Conservation (phyloP, 1,140 invertebrate genomes). For the Brachystomella parvula region DNA sequence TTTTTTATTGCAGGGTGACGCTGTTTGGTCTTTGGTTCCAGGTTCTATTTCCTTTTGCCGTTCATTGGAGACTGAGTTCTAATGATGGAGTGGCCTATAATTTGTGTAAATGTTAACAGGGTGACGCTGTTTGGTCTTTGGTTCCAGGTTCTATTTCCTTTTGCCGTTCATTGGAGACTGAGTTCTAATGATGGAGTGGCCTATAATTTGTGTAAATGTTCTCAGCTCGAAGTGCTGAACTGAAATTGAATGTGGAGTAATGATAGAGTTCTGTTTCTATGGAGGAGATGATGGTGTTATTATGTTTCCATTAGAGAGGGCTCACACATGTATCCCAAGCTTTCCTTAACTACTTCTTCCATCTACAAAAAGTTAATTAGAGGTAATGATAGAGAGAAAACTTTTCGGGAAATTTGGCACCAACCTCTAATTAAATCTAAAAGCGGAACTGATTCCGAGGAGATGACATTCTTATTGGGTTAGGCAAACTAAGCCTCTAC, state of each 20-base stretch:
- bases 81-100: neutral
- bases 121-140: no score
- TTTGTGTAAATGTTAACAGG: neutral
- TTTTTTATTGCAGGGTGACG: no score
- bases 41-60: no score
- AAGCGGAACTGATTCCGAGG: neutral
- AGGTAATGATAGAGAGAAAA: conserved; percentile 3
- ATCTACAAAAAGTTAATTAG: conserved; percentile 1
- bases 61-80: no score
- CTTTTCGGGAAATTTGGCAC: neutral
- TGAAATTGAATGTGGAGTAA: neutral
- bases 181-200: neutral
- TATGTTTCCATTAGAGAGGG: conserved; percentile 5
- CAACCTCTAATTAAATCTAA: neutral
- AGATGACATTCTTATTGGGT: neutral
- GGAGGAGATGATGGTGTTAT: no score
- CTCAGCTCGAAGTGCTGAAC: neutral
- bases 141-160: no score
- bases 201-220: neutral
- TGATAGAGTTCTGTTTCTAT: neutral
- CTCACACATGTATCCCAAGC: neutral
- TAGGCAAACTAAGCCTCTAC: no score
- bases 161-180: no score
- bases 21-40: no score
- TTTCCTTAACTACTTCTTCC: no score